These are phyloP conservation scores for Sterrhoptilus dennistouni DNA, from an alignment of 2,113 vertebrate genomes.

Conservation along the genomic window DNA sequence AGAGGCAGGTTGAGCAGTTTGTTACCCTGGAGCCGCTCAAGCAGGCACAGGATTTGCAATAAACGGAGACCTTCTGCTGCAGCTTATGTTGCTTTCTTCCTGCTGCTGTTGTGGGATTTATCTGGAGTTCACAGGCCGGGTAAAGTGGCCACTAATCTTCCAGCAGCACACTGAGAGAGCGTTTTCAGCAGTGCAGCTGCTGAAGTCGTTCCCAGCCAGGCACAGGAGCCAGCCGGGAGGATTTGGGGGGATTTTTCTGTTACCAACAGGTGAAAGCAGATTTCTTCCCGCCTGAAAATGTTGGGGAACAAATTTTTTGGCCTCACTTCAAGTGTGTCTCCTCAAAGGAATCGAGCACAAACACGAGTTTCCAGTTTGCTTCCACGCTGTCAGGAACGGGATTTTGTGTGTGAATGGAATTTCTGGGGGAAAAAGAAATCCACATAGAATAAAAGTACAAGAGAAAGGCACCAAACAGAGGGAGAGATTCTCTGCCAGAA, in stretches of 20 bases:
- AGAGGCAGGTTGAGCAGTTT: conserved; percentile 20
- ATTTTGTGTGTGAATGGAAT: background rate
- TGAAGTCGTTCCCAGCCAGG: background rate
- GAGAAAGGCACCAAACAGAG: background rate
- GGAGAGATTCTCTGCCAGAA: background rate
- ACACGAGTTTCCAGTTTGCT: background rate
- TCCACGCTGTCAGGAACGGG: background rate
- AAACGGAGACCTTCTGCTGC: conserved; percentile 38
- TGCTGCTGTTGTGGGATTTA: conserved; percentile 54
- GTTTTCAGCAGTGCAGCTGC: background rate
- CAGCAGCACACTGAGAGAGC: conserved; percentile 4
- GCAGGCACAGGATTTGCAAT: background rate
- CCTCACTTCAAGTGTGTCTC: background rate
- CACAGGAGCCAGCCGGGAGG: background rate
- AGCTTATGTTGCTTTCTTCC: conserved; percentile 51
- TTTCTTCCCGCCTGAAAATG: background rate
- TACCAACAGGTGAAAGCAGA: background rate
- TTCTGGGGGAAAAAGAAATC: accelerated
- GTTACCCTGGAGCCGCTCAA: background rate
- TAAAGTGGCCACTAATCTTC: conserved; percentile 44
- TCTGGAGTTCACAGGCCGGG: conserved; percentile 55
- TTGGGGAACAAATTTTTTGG: background rate
- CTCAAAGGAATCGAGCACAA: background rate
- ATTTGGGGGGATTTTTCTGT: background rate
- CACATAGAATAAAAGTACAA: background rate